Evolutionary conservation across 2,888 invertebrate species (phyloP).

Genomic region (Drosophila mercatorum): DNA sequence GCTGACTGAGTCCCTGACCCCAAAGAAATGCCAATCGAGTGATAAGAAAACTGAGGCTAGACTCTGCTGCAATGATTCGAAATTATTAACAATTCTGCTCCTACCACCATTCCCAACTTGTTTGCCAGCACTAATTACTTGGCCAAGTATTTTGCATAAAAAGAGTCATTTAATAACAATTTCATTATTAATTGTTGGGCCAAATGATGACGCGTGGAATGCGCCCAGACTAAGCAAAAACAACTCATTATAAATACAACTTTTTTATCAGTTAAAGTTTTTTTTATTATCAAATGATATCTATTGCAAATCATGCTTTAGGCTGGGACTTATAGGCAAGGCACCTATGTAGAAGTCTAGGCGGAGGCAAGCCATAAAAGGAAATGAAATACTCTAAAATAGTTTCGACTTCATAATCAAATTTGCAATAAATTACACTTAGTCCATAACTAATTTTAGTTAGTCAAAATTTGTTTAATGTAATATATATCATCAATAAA

Average conservation of each 20-base stretch:
- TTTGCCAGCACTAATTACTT: slow-evolving; percentile 22
- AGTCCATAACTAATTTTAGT: too few relatives aligned
- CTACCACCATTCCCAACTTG: background rate
- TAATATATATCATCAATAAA: too few relatives aligned
- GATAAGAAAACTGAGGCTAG: slow-evolving; percentile 18
- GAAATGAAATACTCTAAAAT: too few relatives aligned
- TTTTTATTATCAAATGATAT: background rate
- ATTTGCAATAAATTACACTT: background rate
- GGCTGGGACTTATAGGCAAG: background rate
- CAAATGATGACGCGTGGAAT: slow-evolving; percentile 52
- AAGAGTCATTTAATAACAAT: slow-evolving; percentile 50
- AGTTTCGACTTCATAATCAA: background rate
- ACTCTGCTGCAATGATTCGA: slow-evolving; percentile 4
- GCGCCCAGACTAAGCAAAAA: slow-evolving; percentile 22
- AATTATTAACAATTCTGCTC: slow-evolving; percentile 10
- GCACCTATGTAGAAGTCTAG: background rate
- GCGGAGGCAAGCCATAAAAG: background rate
- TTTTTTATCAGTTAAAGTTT: slow-evolving; percentile 13
- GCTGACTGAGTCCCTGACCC: slow-evolving; percentile 41
- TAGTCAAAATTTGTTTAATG: too few relatives aligned
- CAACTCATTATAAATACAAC: slow-evolving; percentile 30
- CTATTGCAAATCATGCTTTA: slow-evolving; percentile 41
- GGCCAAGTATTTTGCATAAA: slow-evolving; percentile 10
- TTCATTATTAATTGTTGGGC: slow-evolving; percentile 49
- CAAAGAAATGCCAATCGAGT: slow-evolving; percentile 7